Evolutionary conservation across 2,113 vertebrate genomes (phyloP), one percentile per base, ranked within the genome.

Genomic region (Herpailurus yagouaroundi): DNA sequence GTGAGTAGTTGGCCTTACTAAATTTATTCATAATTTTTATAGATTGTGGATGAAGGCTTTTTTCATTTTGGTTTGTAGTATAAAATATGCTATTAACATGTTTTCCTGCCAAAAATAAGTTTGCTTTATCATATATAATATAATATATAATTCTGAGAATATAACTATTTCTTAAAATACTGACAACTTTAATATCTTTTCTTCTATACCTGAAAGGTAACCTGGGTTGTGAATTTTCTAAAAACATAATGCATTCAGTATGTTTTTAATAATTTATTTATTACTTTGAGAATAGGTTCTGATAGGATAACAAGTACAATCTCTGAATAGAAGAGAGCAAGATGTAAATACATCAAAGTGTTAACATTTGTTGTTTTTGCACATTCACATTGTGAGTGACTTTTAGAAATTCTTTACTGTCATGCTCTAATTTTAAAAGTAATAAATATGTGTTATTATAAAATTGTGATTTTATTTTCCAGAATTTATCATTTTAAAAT

Each of bases 1-100:
- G 99, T 99, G 93, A 99, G 99, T 99, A 97, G 92, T 95, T 96
- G 91, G 38, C 41, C 33, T 96, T 97, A 83, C 60, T 95, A 91
- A 94, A 87, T 77, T 95, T 89, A 96, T 73, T 45, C 97, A 16
- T 16, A 73, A 21, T 71, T 57, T 38, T 97, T 95, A 18, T 94
- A 38, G 12, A 19, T 60, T 90, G 29, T 18, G 94, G 87, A 50
- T 3, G 21, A 97, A 91, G 50, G 6, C 4, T 57, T 48, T 92
- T 95, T 93, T 73, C 31, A 69, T 94, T 94, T 92, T 84, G 88
- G 7, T 79, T 94, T 45, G 41, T 69, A 45, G 48, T 87, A 66
- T 86, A 57, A 97, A 91, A 77, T 86, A 91, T 36, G 48, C 29
- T 73, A 36, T 48, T 97, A 48, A 63, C 36, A 83, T 38, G 25